Conservation (phyloP, 2,113 vertebrate genomes). For the Anolis carolinensis region DNA sequence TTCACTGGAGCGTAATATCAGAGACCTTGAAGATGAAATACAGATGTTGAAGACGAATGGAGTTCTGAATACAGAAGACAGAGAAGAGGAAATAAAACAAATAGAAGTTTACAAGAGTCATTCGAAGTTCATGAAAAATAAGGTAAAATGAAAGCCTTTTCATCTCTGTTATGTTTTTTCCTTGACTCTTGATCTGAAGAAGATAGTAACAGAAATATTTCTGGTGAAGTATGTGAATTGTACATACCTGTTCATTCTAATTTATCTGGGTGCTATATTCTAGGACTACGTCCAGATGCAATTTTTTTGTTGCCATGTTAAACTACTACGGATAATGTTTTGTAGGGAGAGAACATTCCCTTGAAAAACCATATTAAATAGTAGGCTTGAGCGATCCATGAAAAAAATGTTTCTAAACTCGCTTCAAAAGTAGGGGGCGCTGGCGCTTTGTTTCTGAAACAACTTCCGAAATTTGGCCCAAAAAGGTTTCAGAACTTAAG, state of each 20-base stretch:
- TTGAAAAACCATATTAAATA: slow-evolving; percentile 7
- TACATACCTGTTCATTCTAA: neutral
- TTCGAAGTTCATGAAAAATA: slow-evolving; percentile 99
- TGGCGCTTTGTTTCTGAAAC: no score
- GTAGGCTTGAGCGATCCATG: no score
- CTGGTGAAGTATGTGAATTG: neutral
- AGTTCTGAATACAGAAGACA: slow-evolving; percentile 92
- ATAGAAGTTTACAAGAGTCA: slow-evolving; percentile 99
- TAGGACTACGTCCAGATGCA: neutral
- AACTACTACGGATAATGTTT: neutral
- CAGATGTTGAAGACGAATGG: slow-evolving; percentile 98
- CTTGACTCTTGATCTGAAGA: neutral
- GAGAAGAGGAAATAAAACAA: slow-evolving; percentile 99
- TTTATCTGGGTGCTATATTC: neutral
- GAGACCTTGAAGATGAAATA: slow-evolving; percentile 99
- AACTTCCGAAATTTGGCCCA: no score
- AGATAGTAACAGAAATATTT: neutral
- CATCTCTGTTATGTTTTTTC: neutral
- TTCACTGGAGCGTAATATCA: slow-evolving; percentile 96
- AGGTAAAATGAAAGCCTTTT: slow-evolving; percentile 79
- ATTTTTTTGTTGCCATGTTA: slow-evolving; percentile 9
- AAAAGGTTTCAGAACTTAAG: no score
- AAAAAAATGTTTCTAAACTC: no score
- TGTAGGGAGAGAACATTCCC: slow-evolving; percentile 2
- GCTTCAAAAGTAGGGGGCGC: no score